Percentiles rank a stretch among this genome's conserved stretches.
Conservation (phyloP, 1,140 invertebrate genomes). For the Tetramorium alpestre region DNA sequence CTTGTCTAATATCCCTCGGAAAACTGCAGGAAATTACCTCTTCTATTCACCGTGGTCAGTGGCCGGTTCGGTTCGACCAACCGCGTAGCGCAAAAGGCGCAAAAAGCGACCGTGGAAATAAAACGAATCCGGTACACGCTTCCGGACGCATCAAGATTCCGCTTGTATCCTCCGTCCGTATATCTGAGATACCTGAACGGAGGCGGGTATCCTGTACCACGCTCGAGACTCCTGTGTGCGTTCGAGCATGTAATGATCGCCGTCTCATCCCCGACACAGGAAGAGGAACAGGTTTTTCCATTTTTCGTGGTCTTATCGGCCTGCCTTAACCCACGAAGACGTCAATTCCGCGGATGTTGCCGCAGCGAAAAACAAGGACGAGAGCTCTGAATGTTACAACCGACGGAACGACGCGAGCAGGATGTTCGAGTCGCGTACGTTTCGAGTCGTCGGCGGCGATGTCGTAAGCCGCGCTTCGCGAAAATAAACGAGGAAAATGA, state of each 20-base stretch:
- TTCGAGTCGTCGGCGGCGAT: conserved; percentile 13
- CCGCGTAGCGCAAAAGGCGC: conserved; percentile 26
- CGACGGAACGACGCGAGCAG: conserved; percentile 6
- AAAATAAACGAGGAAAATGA: conserved; percentile 13
- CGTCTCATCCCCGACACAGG: conserved; percentile 72
- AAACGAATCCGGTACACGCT: conserved; percentile 58
- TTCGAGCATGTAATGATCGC: conserved; percentile 71
- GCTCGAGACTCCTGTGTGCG: conserved; percentile 65
- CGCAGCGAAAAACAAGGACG: conserved; percentile 46
- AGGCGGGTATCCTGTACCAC: conserved; percentile 64
- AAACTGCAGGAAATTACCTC: conserved; percentile 48
- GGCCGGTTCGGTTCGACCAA: conserved; percentile 31
- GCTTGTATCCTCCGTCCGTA: conserved; percentile 59
- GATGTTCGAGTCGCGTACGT: conserved; percentile 34
- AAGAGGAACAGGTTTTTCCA: conserved; percentile 80
- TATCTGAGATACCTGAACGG: conserved; percentile 66
- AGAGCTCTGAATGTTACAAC: conserved; percentile 23
- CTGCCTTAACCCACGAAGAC: conserved; percentile 72
- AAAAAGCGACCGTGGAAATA: conserved; percentile 32
- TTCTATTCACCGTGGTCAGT: conserved; percentile 14
- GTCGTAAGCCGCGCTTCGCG: conserved; percentile 14
- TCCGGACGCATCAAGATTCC: conserved; percentile 68
- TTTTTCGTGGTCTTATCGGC: conserved; percentile 77
- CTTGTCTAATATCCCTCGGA: conserved; percentile 37
- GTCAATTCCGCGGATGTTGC: conserved; percentile 71